Evolutionary conservation across 2,113 vertebrate species (phyloP), one percentile per base, ranked within the genome.

Genomic region (Nipponia nippon): DNA sequence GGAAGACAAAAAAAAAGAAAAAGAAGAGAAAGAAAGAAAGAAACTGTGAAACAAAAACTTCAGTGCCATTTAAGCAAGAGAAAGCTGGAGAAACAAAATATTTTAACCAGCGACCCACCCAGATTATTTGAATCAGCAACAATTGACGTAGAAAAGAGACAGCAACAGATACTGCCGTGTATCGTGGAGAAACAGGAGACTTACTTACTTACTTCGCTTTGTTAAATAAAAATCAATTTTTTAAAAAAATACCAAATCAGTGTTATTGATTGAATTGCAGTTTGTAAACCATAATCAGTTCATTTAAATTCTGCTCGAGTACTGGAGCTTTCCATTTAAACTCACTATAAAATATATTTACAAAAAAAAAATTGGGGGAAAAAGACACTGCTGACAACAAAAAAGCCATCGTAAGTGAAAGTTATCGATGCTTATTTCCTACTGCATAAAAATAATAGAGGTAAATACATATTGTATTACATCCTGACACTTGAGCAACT

Each of bases 1-100:
- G 95, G 78, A 97, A 98, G 96, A 98, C 96, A 94, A 76, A 70
- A 32, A 55, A 49, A 40, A 50, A 70, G 80, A 93, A 94, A 90
- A 83, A 96, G 77, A 96, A 98, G 73, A 98, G 87, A 96, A 85
- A 42, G 34, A 94, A 85, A 84, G 65, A 83, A 86, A 83, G 16
- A 94, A 95, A 96, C 81, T 46, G 87, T 92, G 71, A 95, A 95
- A 89, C 76, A 72, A 91, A 84, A 83, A 44, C 26, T 81, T 86
- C 5, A 42, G 46, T 25, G 40, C 3, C 32, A 87, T 36, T 89
- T 83, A 79, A 90, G 77, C 46, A 87, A 62, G 47, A 92, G 58
- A 80, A 91, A 89, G 58, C 78, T 63, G 42, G 38, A 91, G 65
- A 91, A 86, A 96, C 75, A 77, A 66, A 87, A 40, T 75, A 63